Percentiles rank a stretch among this genome's conserved stretches.
Evolutionary conservation across 2,888 invertebrate species (phyloP).

Genomic region (Cenopis cana): DNA sequence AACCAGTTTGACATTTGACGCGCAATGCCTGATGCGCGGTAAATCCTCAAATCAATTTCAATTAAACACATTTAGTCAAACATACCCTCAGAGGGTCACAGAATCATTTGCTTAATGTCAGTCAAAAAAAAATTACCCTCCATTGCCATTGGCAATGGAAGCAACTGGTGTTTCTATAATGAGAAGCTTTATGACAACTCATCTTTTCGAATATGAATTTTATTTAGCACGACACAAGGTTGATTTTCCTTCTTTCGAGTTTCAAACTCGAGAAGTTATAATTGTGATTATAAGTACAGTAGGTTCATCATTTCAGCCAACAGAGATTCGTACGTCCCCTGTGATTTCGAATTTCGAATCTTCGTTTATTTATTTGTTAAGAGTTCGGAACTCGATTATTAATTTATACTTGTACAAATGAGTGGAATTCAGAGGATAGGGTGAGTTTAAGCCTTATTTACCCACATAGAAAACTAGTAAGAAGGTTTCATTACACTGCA

Average conservation of each 20-base stretch:
- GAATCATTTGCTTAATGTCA: not conserved
- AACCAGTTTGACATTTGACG: no score
- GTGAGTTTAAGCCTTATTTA: no score
- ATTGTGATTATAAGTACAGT: no score
- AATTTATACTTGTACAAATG: no score
- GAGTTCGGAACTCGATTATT: no score
- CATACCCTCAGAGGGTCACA: not conserved
- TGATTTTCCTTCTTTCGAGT: not conserved
- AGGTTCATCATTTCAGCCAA: not conserved
- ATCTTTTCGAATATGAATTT: not conserved
- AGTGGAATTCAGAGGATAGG: no score
- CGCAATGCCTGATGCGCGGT: not conserved
- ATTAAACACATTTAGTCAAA: not conserved
- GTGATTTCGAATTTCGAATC: no score
- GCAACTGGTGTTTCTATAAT: constrained; percentile 5
- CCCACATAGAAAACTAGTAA: no score
- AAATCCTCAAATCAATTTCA: not conserved
- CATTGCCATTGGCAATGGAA: not conserved
- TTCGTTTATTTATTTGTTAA: no score
- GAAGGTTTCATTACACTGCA: no score
- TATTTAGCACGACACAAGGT: not conserved
- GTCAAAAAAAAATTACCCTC: not conserved
- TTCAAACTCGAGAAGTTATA: not conserved
- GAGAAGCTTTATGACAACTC: not conserved
- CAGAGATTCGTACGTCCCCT: not conserved